Percentiles rank a stretch among this genome's conserved stretches.
Evolutionary conservation across 1,140 invertebrate genomes (phyloP).

Genomic region (Nephila pilipes): DNA sequence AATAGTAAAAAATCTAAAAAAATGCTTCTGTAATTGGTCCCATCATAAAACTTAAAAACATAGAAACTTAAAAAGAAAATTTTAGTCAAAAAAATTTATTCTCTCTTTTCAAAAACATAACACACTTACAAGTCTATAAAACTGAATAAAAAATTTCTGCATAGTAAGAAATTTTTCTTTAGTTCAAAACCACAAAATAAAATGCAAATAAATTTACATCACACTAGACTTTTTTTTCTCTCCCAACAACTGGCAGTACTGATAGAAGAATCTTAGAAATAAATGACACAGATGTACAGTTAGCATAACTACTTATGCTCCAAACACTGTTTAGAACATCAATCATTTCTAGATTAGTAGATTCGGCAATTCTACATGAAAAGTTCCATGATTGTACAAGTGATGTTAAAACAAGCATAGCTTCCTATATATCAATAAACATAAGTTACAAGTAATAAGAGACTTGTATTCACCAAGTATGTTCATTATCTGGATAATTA

Average conservation of each 20-base stretch:
- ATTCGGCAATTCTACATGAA: constrained; percentile 38
- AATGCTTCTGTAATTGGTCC: constrained; percentile 59
- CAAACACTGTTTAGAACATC: neutral
- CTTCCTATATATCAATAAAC: constrained; percentile 29
- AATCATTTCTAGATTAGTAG: constrained; percentile 5
- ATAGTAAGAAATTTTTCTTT: constrained; percentile 35
- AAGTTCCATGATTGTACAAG: constrained; percentile 56
- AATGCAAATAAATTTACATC: neutral
- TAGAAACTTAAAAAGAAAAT: constrained; percentile 45
- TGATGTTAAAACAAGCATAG: constrained; percentile 34
- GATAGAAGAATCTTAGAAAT: neutral
- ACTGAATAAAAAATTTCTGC: constrained; percentile 41
- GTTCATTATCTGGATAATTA: constrained; percentile 56
- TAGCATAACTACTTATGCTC: constrained; percentile 5
- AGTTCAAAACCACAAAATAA: constrained; percentile 25
- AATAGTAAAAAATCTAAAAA: neutral
- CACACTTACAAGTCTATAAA: constrained; percentile 66
- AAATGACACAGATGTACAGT: neutral
- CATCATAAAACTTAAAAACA: constrained; percentile 34
- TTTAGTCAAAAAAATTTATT: constrained; percentile 57
- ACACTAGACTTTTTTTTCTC: neutral
- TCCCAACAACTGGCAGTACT: neutral
- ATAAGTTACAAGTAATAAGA: constrained; percentile 1
- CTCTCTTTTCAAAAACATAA: constrained; percentile 60
- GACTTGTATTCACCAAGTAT: constrained; percentile 28